Base-by-base conservation (phyloP, 92 coral and sea anemone genomes). In the Epizoanthus fatuus region DNA sequence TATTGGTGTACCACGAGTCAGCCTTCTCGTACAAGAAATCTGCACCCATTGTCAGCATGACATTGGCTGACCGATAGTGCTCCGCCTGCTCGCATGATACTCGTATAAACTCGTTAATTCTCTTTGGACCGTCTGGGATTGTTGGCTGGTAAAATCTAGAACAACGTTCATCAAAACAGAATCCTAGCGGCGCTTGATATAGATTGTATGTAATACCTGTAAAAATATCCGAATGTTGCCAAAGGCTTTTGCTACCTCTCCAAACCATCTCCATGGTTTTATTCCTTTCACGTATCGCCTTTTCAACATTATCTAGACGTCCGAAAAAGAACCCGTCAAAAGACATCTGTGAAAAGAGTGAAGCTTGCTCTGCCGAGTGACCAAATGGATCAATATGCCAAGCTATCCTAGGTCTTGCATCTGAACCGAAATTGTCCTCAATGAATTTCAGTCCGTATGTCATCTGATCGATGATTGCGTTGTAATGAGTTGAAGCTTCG, bases 21-120 rank as follows among this genome's bases (percentile, higher is more conserved):
- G 99, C 99, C 73, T 91, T 90, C 67, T 95, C 95, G 59, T 93
- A 97, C 91, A 89, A 84, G 49, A 97, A 97, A 67, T 97, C 99
- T 42, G 89, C 86, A 40, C 99, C 99, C 99, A 97, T 95, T 1
- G 97, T 97, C 9, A 97, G 39, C 86, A 97, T 93, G 67, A 97
- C 86, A 63, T 95, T 86, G 55, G 93, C 91, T 3, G 94, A 94
- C 80, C 92, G 80, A 76, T 93, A 97, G 51, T 91, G 95, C 16
- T 65, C 38, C 14, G 96, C 99, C 69, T 97, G 98, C 44, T 89
- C 82, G 69, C 93, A 91, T 49, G 91, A 49, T 4, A 70, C 58
- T n/a, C 81, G 45, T 9, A 97, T 87, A 75, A 97, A 97, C 75
- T 69, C 79, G 1, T 89, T 84, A 51, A 93, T 93, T 56, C 91